Conservation (phyloP, 2,888 invertebrate genomes). For the Drosophila sordidula region DNA sequence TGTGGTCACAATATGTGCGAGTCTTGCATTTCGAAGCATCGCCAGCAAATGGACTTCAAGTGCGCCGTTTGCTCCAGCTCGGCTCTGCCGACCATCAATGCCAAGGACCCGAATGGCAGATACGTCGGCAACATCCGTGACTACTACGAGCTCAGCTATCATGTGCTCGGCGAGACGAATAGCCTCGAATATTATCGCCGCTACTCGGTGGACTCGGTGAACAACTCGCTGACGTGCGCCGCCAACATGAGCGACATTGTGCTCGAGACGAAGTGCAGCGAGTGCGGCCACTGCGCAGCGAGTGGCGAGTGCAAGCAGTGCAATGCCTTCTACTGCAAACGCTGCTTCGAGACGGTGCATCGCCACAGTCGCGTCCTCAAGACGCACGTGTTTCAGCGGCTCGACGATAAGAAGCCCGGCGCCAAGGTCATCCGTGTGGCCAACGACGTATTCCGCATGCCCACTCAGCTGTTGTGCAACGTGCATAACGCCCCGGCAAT, state of each 20-base stretch:
- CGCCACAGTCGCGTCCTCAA: slow-evolving; percentile 75
- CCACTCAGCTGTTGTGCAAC: slow-evolving; percentile 53
- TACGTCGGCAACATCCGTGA: slow-evolving; percentile 22
- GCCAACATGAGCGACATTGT: slow-evolving; percentile 9
- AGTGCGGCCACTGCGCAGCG: slow-evolving; percentile 68
- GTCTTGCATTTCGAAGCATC: slow-evolving; percentile 86
- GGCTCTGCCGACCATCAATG: slow-evolving; percentile 45
- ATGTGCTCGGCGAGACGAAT: slow-evolving; percentile 71
- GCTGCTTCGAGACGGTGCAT: slow-evolving; percentile 80
- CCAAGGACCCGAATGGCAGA: slow-evolving; percentile 21
- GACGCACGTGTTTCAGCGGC: slow-evolving; percentile 57
- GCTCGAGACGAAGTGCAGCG: slow-evolving; percentile 70
- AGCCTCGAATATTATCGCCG: slow-evolving; percentile 53
- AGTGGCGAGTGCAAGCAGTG: slow-evolving; percentile 79
- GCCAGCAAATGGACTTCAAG: slow-evolving; percentile 46
- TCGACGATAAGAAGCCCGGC: slow-evolving; percentile 1
- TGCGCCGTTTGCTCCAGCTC: slow-evolving; percentile 69
- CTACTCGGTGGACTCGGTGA: slow-evolving; percentile 39
- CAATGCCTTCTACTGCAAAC: slow-evolving; percentile 75
- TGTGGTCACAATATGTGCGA: slow-evolving; percentile 90
- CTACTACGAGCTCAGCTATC: slow-evolving; percentile 77
- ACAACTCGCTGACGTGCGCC: slow-evolving; percentile 34
- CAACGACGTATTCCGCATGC: slow-evolving; percentile 41
- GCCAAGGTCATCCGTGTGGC: slow-evolving; percentile 32
- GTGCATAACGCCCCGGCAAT: slow-evolving; percentile 52